Percentiles rank a stretch among this genome's conserved stretches.
phyloP scores from a whole-genome alignment of 2,888 invertebrate species.

The Amphipoea lucens region DNA sequence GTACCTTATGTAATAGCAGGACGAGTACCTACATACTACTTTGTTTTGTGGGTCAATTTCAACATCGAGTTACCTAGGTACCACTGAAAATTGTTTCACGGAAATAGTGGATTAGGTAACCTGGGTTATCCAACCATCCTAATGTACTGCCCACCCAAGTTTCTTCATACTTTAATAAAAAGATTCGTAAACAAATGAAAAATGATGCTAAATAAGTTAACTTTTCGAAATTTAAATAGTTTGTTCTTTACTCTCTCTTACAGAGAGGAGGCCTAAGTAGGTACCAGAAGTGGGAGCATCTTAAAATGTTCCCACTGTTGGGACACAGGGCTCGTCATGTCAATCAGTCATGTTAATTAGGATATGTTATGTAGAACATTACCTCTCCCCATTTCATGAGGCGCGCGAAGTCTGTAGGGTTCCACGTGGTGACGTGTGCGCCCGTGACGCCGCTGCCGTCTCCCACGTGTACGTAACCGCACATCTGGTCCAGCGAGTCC shows the following conservation, averaged over 20 bases:
- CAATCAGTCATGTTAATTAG: not conserved
- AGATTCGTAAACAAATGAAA: not conserved
- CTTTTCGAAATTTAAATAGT: not conserved
- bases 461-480: slow-evolving; percentile 93
- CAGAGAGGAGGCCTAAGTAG: not conserved
- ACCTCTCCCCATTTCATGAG: slow-evolving; percentile 94
- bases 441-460: slow-evolving; percentile 92
- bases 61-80: slow-evolving; percentile 28
- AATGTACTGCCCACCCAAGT: not conserved
- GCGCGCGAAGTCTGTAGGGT: slow-evolving; percentile 93
- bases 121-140: slow-evolving; percentile 15
- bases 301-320: no score
- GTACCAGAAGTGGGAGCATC: no score
- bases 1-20: slow-evolving; percentile 45
- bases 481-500: slow-evolving; percentile 93
- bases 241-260: not conserved
- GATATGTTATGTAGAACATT: slow-evolving; percentile 37
- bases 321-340: not conserved
- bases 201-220: slow-evolving; percentile 10
- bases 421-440: slow-evolving; percentile 93
- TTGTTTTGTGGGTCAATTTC: slow-evolving; percentile 27
- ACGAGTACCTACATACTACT: slow-evolving; percentile 12
- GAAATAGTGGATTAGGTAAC: slow-evolving; percentile 31
- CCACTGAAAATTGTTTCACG: slow-evolving; percentile 34
- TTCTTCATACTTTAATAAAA: slow-evolving; percentile 10